Conservation (phyloP, 2,888 invertebrate genomes). For the Acleris literana region DNA sequence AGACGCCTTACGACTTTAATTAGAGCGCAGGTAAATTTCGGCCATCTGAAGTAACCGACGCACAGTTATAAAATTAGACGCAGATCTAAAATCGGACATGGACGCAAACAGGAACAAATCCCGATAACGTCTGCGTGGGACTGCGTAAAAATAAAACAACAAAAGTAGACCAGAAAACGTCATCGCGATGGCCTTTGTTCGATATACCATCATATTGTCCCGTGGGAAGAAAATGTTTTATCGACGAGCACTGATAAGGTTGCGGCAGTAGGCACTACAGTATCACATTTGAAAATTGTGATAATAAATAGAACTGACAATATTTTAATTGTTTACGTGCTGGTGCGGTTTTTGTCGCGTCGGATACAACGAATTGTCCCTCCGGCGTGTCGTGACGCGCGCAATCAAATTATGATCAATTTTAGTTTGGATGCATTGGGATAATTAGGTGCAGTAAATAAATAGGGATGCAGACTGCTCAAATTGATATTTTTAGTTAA, state of each 20-base stretch:
- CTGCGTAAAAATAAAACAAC: constrained; percentile 15
- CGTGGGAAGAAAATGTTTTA: constrained; percentile 75
- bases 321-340: constrained; percentile 70
- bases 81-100: not conserved
- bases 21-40: constrained; percentile 21
- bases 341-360: constrained; percentile 65
- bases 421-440: constrained; percentile 50
- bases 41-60: not conserved
- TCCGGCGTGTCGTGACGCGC: constrained; percentile 57
- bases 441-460: constrained; percentile 43
- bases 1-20: constrained; percentile 27
- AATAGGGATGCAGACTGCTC: constrained; percentile 19
- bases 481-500: not conserved
- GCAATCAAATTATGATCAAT: constrained; percentile 61
- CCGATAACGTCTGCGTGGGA: constrained; percentile 11
- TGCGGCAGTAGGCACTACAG: constrained; percentile 47
- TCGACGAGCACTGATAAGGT: constrained; percentile 61
- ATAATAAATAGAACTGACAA: constrained; percentile 56
- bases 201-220: constrained; percentile 47
- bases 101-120: constrained; percentile 17
- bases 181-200: constrained; percentile 20
- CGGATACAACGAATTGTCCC: constrained; percentile 64
- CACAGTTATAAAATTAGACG: not conserved
- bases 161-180: constrained; percentile 23
- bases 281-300: constrained; percentile 40